Percentiles rank a stretch among this genome's conserved stretches.
Conservation (phyloP, 2,113 vertebrate species). For the Festucalex cinctus region DNA sequence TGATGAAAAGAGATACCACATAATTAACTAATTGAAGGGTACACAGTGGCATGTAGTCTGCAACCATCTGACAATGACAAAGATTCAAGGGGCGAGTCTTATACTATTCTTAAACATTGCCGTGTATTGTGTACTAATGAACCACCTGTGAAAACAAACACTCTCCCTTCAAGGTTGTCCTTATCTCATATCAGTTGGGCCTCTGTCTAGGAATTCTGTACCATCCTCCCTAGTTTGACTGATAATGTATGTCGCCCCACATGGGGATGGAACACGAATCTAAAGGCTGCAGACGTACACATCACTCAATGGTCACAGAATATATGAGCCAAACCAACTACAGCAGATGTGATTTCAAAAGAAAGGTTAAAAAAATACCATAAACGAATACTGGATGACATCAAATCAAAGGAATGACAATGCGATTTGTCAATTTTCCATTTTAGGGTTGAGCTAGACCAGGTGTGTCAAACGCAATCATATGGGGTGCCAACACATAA, state of each 20-base stretch:
- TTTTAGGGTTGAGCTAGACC: background rate
- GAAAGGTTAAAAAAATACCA: background rate
- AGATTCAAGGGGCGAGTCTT: background rate
- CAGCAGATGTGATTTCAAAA: background rate
- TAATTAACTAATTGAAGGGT: background rate
- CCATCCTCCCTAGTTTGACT: background rate
- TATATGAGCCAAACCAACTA: background rate
- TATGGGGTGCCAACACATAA: background rate
- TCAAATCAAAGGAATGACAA: background rate
- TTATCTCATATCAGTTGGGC: background rate
- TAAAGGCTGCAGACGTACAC: background rate
- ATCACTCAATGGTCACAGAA: background rate
- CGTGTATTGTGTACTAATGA: background rate
- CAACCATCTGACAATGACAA: background rate
- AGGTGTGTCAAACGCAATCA: background rate
- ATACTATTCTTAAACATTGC: background rate
- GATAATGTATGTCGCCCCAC: background rate
- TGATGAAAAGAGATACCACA: slow-evolving; percentile 1
- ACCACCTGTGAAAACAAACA: background rate
- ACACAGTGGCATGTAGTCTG: background rate
- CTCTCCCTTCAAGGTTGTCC: background rate
- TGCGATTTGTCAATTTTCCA: background rate
- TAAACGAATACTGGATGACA: background rate
- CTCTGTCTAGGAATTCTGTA: background rate
- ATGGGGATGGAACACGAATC: background rate